These are phyloP conservation scores for Palythoa heliodiscus DNA, from an alignment of 92 coral and sea anemone species.

Conservation along the genomic window DNA sequence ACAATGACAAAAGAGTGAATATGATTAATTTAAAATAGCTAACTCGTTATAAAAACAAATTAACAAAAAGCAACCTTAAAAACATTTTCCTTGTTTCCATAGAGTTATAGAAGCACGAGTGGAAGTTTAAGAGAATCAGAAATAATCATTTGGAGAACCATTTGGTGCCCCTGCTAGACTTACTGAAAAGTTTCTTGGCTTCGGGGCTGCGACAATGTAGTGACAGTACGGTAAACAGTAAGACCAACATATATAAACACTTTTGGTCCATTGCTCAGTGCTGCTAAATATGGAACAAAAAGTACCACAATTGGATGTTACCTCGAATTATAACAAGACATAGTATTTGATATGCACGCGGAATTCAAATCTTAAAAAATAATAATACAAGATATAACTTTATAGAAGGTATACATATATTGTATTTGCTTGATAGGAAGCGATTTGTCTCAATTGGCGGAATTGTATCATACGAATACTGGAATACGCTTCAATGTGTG, in stretches of 20 bases:
- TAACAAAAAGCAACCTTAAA: neutral
- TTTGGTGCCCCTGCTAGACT: neutral
- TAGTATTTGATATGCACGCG: neutral
- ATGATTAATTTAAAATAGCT: no score
- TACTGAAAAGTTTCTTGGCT: constrained; percentile 28
- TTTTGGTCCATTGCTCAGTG: constrained; percentile 12
- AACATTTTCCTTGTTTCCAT: no score
- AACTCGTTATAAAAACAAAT: no score
- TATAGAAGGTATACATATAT: no score
- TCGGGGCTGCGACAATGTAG: constrained; percentile 12
- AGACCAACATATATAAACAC: neutral
- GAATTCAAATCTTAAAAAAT: neutral
- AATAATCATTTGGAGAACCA: no score
- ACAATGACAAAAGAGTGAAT: no score
- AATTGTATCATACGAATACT: no score
- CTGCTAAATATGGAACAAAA: neutral
- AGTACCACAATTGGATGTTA: neutral
- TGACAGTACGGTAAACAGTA: neutral
- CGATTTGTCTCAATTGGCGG: no score
- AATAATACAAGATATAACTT: neutral
- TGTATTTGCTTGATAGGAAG: no score
- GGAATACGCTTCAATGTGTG: no score
- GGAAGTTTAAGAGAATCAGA: no score
- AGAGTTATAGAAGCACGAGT: no score
- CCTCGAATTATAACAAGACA: neutral